Evolutionary conservation across 1,140 invertebrate genomes (phyloP).

Genomic region (Orussus abietinus): DNA sequence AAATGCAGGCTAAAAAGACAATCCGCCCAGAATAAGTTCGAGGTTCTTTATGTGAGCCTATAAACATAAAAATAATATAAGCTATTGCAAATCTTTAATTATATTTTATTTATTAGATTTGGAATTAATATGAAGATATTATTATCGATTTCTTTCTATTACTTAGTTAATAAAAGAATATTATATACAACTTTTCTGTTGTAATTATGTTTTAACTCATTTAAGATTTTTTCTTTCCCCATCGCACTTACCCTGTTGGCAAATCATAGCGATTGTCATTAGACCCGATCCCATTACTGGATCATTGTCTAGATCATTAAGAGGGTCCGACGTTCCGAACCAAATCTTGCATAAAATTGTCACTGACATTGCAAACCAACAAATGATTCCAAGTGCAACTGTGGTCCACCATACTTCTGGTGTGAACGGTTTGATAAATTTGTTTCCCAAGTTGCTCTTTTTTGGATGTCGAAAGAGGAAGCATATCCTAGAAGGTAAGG

Average conservation of each 20-base stretch:
- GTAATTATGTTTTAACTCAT: no score
- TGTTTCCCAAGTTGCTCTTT: constrained; percentile 56
- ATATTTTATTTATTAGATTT: no score
- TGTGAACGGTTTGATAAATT: constrained; percentile 35
- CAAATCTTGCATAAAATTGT: constrained; percentile 20
- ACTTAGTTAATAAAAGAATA: no score
- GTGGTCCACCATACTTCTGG: constrained; percentile 29
- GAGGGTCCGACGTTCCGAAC: background rate
- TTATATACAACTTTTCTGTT: no score
- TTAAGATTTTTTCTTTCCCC: background rate
- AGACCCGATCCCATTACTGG: constrained; percentile 34
- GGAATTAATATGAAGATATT: no score
- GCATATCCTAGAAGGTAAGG: no score
- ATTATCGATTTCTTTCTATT: no score
- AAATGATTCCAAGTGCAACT: constrained; percentile 20
- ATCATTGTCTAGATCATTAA: constrained; percentile 11
- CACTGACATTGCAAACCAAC: constrained; percentile 25
- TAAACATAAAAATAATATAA: no score
- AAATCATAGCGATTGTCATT: constrained; percentile 45
- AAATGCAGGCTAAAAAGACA: constrained; percentile 27
- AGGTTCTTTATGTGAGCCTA: background rate
- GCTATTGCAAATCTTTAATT: no score
- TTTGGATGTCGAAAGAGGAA: constrained; percentile 66
- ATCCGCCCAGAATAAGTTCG: constrained; percentile 11
- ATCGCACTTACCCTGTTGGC: constrained; percentile 53